Evolutionary conservation across 2,888 invertebrate genomes (phyloP), one percentile per base, ranked within the genome.

Genomic region (Epirrhoe tristata): DNA sequence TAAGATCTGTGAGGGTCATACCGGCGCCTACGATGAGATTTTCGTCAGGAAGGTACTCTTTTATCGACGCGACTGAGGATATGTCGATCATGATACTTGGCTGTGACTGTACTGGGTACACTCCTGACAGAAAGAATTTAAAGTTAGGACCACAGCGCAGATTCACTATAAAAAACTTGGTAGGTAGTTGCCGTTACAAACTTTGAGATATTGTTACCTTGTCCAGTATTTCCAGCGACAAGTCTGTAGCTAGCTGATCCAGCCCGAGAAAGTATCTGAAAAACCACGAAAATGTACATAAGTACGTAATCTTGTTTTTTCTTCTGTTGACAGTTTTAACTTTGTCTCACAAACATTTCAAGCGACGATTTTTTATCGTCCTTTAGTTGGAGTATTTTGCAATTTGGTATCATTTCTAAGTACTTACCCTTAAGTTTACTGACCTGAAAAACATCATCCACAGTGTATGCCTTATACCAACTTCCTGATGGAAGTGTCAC

Each of bases 141-240:
- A 24, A 7, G 17, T 24, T 39, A 3, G 12, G 39, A 43, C 39
- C 8, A 43, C 12, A 43, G 24, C 12, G 8, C 6, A 12, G 4
- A 39, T 10, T 7, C 10, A 12, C 39, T 43, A 43, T 43, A n/a
- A 48, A 8, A 48, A 48, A 48, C 48, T 12, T 48, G 48, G n/a
- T 48, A 6, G 17, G 24, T 17, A 51, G 24, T 24, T 24, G 24
- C 24, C 24, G 24, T 2, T 24, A 24, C 3, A n/a, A n/a, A n/a
- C 3, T 24, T 24, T 24, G 24, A 3, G 3, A 24, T 24, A 24
- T 24, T 24, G 24, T 24, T 86, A 96, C 96, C 97, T 86, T 94
- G 95, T 5, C 96, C 96, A 1, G 97, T 97, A 79, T 97, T 97
- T 31, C 97, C 97, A 24, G 95, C 96, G 3, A 97, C 94, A 0